phyloP scores from a whole-genome alignment of 2,113 vertebrate genomes.

The Apeltes quadracus region DNA sequence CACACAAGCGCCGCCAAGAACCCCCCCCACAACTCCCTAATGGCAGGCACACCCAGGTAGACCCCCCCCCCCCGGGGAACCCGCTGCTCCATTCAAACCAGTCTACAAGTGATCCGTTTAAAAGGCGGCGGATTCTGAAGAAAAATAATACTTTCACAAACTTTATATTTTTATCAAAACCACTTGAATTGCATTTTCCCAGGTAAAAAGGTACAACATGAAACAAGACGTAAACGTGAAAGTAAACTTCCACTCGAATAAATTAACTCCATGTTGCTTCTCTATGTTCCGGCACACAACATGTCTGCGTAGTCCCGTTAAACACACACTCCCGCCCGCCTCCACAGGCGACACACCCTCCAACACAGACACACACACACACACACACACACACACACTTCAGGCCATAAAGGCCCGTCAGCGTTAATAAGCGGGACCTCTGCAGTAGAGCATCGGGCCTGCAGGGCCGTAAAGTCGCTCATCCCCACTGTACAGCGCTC shows the following conservation, averaged over 20 bases:
- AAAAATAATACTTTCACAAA: background rate
- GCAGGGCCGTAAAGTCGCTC: constrained; percentile 52
- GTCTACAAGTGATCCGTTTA: background rate
- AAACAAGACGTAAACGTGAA: background rate
- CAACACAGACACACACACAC: constrained; percentile 25
- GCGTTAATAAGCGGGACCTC: constrained; percentile 53
- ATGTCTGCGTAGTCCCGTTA: constrained; percentile 26
- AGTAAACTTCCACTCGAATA: background rate
- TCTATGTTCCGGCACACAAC: constrained; percentile 7
- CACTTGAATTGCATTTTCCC: no score
- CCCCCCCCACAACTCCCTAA: background rate
- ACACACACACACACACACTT: constrained; percentile 26
- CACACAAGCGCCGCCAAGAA: constrained; percentile 6
- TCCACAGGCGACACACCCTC: constrained; percentile 28
- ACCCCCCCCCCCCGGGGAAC: background rate
- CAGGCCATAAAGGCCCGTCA: constrained; percentile 47
- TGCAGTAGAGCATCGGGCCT: constrained; percentile 53
- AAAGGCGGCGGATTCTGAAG: no score
- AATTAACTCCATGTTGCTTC: background rate
- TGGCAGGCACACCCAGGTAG: background rate
- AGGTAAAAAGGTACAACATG: no score
- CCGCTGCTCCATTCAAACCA: background rate
- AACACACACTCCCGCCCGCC: constrained; percentile 48
- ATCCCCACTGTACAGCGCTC: constrained; percentile 49
- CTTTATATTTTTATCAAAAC: no score